Evolutionary conservation across 2,888 invertebrate genomes (phyloP).

Genomic region (Drosophila koepferae): DNA sequence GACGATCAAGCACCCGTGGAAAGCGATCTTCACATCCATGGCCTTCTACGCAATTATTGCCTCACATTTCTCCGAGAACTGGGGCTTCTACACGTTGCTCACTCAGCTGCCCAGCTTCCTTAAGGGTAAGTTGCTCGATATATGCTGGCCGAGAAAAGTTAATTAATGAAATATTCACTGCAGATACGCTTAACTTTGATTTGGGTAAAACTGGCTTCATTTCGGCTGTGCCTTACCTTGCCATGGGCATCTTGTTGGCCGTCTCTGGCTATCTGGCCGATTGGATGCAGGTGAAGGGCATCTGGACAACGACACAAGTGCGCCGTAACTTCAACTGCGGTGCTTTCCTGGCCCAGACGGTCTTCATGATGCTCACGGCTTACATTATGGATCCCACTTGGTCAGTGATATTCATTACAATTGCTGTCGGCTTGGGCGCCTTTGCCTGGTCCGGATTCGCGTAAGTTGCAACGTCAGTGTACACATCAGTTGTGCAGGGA

Average conservation of each 20-base stretch:
- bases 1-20: constrained; percentile 90
- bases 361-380: constrained; percentile 94
- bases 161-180: constrained; percentile 53
- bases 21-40: constrained; percentile 89
- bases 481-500: background rate
- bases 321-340: constrained; percentile 90
- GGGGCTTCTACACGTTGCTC: constrained; percentile 95
- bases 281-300: constrained; percentile 88
- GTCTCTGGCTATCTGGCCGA: constrained; percentile 94
- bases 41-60: constrained; percentile 94
- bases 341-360: constrained; percentile 91
- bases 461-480: constrained; percentile 85
- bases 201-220: constrained; percentile 92
- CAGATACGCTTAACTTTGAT: constrained; percentile 91
- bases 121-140: constrained; percentile 87
- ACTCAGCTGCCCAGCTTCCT: constrained; percentile 94
- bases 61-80: constrained; percentile 95
- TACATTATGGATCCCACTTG: constrained; percentile 89
- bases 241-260: constrained; percentile 93
- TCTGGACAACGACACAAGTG: constrained; percentile 91
- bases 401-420: constrained; percentile 92
- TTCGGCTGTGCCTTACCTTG: constrained; percentile 94
- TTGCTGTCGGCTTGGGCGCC: constrained; percentile 95
- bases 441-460: constrained; percentile 97
- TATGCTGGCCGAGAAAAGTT: no score